A percentile compares a stretch with the other conserved stretches of the same genome.
These are phyloP conservation scores for Geococcyx californianus DNA, from an alignment of 2,113 vertebrate genomes.

Conservation along the genomic window DNA sequence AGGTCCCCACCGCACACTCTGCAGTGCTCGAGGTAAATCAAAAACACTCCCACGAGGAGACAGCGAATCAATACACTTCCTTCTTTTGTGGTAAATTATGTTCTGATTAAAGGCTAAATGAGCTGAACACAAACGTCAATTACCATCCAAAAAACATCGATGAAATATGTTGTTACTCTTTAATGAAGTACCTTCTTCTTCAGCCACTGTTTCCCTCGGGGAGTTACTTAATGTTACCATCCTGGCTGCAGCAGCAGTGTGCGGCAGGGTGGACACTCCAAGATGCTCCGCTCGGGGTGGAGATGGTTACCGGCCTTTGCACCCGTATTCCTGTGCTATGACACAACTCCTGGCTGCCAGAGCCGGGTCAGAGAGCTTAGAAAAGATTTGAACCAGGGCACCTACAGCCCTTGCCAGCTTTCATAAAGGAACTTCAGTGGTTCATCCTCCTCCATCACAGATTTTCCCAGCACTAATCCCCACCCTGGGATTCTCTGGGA, in stretches of 20 bases:
- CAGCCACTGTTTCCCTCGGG: neutral
- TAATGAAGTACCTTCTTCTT: neutral
- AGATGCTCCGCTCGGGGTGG: neutral
- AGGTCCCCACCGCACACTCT: neutral
- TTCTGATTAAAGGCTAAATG: conserved; percentile 49
- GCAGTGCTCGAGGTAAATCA: neutral
- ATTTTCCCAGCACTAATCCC: no score
- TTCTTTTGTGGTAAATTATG: neutral
- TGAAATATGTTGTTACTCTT: neutral
- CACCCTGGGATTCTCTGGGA: no score
- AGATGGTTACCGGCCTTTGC: neutral
- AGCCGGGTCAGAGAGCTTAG: neutral
- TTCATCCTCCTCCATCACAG: no score
- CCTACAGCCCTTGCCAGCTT: neutral
- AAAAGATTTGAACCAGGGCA: neutral
- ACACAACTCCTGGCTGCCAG: neutral
- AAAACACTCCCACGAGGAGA: neutral
- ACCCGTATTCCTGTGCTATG: neutral
- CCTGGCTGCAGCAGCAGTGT: neutral
- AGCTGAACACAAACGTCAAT: neutral
- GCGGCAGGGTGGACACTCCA: rapidly evolving
- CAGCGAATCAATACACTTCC: neutral
- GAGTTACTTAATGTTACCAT: no score
- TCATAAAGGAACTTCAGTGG: no score
- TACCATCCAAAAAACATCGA: conserved; percentile 12